Evolutionary conservation across 2,888 invertebrate genomes (phyloP), one percentile per base, ranked within the genome.

Genomic region (Choreutis nemorana): DNA sequence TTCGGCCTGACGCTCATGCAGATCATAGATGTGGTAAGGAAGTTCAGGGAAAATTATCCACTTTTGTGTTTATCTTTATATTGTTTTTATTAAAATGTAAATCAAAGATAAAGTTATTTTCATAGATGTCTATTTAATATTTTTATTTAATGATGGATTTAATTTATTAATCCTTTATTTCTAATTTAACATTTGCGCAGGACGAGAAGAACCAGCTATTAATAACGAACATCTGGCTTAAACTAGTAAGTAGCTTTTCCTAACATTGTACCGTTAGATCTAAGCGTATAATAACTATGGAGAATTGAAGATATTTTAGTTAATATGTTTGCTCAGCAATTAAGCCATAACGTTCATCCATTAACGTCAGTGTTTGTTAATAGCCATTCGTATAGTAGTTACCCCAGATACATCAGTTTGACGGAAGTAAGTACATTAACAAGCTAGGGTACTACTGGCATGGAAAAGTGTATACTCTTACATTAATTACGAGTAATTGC

Each of bases 131-230:
- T n/a, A n/a, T n/a, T n/a, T n/a, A 8, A 8, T 18, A 18, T 18
- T 18, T 18, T 18, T 18, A 18, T 18, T 6, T 8, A 6, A 8
- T 18, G 4, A 18, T 18, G 18, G 8, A 18, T 6, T 5, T 18
- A 18, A 18, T 18, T 18, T 18, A 18, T 18, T 18, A 8, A 6
- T 6, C 18, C 5, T 6, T 8, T n/a, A n/a, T n/a, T n/a, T n/a
- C n/a, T n/a, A n/a, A n/a, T n/a, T n/a, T n/a, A n/a, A n/a, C n/a
- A n/a, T 57, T 52, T 58, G 86, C 85, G 45, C 85, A 95, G 94
- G 94, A 96, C 81, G 95, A 95, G 83, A 95, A 95, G 82, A 95
- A 96, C 84, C 95, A 96, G 84, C 87, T 95, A 79, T 87, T 96
- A 68, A 92, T 94, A 72, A 92, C 95, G 61, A 96, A 95, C 82